Evolutionary conservation across 1,140 invertebrate species (phyloP), one percentile per base, ranked within the genome.

Genomic region (Eriosoma lanigerum): DNA sequence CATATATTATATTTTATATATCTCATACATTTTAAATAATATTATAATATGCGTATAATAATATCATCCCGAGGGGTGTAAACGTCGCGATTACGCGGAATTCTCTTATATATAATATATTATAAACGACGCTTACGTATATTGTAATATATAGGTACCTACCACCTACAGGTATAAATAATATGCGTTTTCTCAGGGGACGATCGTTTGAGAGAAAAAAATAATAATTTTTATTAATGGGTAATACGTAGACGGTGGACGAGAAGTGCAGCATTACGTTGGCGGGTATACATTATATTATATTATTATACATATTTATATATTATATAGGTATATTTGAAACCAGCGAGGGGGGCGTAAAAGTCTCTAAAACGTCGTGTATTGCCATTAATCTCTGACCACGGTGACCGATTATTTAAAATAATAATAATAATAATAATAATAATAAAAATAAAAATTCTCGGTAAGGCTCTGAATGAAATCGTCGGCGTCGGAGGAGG

Each of bases 381-480:
- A n/a, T 76, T 58, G 56, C 75, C 75, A 78, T 78, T 78, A 78
- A 78, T 78, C 75, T 78, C 75, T 78, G 75, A 62, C 75, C 75
- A 21, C 54, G 52, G 38, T 44, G 24, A 21, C 75, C 75, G 75
- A 78, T 78, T 78, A 78, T 62, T 46, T 78, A 62, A 48, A 58
- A 76, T 60, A 46, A 44, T 48, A 68, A 38, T 4, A 38, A 38
- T 4, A 38, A 38, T 38, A 70, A 70, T 46, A 66, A 38, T 24
- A 44, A 56, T 76, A 56, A 52, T 50, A 73, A 68, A 73, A 73
- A 72, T 52, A 46, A 17, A 72, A 75, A 58, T 62, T 62, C 75
- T 62, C 75, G 56, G 75, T 78, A 76, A 32, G 17, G 52, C 15
- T 38, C 38, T 62, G 56, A 78, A 78, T 62, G 56, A 60, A 60